phyloP scores from a whole-genome alignment of 2,797 vertebrate species.

The Pipistrellus nathusii region DNA sequence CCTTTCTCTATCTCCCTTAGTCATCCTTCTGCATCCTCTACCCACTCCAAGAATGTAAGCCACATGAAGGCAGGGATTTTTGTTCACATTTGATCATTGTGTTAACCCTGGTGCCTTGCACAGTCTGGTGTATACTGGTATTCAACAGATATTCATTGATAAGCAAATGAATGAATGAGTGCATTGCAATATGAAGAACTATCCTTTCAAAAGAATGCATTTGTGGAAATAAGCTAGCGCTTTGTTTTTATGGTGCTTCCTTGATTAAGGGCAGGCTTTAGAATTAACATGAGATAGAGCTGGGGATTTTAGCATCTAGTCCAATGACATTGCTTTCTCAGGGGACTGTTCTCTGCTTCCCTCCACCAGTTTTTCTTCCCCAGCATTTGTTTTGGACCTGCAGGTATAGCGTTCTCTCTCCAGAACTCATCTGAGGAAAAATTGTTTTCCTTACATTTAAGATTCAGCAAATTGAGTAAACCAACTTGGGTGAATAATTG shows the following conservation, averaged over 20 bases:
- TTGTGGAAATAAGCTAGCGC: background rate
- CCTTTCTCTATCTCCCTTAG: background rate
- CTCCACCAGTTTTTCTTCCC: background rate
- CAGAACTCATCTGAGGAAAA: slow-evolving; percentile 40
- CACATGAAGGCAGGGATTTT: background rate
- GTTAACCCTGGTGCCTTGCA: background rate
- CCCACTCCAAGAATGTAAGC: background rate
- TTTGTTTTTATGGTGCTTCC: background rate
- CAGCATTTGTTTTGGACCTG: background rate
- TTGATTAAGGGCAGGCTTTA: background rate
- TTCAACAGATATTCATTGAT: background rate
- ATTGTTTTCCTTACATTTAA: background rate
- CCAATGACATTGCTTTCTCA: background rate
- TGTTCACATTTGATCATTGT: background rate
- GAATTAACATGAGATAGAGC: background rate
- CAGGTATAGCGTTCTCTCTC: background rate
- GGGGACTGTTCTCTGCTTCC: background rate
- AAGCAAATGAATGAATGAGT: slow-evolving; percentile 13
- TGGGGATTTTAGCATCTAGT: background rate
- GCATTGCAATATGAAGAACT: background rate
- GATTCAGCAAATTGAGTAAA: slow-evolving; percentile 38
- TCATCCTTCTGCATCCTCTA: background rate
- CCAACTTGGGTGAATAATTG: background rate
- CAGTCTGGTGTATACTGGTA: background rate
- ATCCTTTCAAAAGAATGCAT: background rate